Evolutionary conservation across 1,140 invertebrate genomes (phyloP).

Genomic region (Pentalonia nigronervosa): DNA sequence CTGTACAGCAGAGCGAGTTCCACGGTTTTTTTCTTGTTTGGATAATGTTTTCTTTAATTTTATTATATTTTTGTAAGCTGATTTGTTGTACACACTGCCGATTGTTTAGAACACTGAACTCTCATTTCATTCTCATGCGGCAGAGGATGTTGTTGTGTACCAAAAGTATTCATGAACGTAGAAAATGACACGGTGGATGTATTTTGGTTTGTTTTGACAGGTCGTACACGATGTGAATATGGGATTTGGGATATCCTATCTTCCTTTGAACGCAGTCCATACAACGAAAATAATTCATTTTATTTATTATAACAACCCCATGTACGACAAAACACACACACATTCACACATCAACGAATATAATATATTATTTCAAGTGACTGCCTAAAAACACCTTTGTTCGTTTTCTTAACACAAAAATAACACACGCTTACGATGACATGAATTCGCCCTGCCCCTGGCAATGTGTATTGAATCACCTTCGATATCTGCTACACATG

Average conservation of each 20-base stretch:
- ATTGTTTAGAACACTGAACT: neutral
- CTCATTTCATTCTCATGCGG: neutral
- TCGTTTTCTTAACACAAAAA: slow-evolving; percentile 36
- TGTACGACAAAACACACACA: slow-evolving; percentile 15
- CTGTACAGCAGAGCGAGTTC: neutral
- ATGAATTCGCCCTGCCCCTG: neutral
- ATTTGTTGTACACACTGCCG: neutral
- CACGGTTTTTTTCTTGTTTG: neutral
- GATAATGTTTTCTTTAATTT: neutral
- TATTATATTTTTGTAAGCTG: neutral
- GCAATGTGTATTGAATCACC: slow-evolving; percentile 1
- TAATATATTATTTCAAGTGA: slow-evolving; percentile 41
- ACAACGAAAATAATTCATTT: slow-evolving; percentile 48
- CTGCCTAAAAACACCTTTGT: slow-evolving; percentile 40
- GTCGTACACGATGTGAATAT: neutral
- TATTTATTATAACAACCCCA: slow-evolving; percentile 26
- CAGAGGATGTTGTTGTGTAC: slow-evolving; percentile 28
- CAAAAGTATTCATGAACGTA: slow-evolving; percentile 9
- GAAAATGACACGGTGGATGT: neutral
- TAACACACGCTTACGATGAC: slow-evolving; percentile 41
- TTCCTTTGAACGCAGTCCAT: neutral
- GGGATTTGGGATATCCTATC: slow-evolving; percentile 33
- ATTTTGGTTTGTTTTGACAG: slow-evolving; percentile 55
- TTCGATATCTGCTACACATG: neutral
- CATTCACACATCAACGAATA: neutral